Evolutionary conservation across 2,797 vertebrate genomes (phyloP).

Genomic region (Anguilla anguilla): DNA sequence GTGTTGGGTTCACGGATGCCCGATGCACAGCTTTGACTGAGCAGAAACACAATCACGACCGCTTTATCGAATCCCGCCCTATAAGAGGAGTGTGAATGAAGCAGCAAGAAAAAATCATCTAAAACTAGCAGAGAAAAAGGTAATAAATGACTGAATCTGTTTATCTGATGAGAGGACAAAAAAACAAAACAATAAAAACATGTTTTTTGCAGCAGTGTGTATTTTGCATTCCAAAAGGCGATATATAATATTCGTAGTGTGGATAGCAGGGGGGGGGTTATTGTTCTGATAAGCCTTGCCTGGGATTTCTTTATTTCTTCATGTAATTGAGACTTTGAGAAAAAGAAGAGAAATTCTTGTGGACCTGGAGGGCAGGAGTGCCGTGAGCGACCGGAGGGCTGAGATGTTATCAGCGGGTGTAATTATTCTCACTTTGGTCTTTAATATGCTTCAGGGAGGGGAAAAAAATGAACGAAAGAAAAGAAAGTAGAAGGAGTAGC

Average conservation of each 20-base stretch:
- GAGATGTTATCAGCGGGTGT: conserved; percentile 18
- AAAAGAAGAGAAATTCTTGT: not conserved
- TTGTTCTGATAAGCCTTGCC: not conserved
- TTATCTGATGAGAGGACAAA: conserved; percentile 29
- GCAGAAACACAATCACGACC: conserved; percentile 41
- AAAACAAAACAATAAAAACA: conserved; percentile 16
- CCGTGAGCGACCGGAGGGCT: not conserved
- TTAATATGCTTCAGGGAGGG: conserved; percentile 37
- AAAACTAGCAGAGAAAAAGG: conserved; percentile 15
- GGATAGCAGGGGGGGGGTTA: not conserved
- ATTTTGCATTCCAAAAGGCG: not conserved
- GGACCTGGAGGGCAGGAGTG: not conserved
- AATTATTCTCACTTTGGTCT: conserved; percentile 17
- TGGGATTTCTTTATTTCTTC: not conserved
- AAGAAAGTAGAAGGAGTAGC: not conserved
- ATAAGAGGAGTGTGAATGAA: conserved; percentile 6
- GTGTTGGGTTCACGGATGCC: not conserved
- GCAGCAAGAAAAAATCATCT: conserved; percentile 33
- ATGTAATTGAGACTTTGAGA: not conserved
- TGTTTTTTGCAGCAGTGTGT: not conserved
- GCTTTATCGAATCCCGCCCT: conserved; percentile 17
- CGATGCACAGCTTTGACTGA: conserved; percentile 16
- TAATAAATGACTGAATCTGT: not conserved
- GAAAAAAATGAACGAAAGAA: not conserved
- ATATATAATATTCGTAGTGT: not conserved